Percentiles rank a stretch among this genome's conserved stretches.
phyloP scores from a whole-genome alignment of 2,113 vertebrate genomes.

The Vidua chalybeata region DNA sequence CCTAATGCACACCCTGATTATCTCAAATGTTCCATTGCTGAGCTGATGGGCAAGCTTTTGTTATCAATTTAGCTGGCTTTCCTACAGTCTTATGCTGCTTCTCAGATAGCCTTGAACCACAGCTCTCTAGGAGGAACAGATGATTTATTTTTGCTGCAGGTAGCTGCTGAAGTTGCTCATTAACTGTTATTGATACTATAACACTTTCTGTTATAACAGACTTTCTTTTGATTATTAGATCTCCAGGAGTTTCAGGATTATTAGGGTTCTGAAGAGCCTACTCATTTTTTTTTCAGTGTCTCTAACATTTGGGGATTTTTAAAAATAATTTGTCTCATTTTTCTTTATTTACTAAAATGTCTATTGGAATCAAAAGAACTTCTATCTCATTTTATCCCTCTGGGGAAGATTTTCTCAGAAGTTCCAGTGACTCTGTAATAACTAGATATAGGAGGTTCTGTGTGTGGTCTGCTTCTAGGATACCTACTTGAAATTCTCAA shows the following conservation, averaged over 20 bases:
- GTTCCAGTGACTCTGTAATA: neutral
- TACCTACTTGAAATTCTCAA: neutral
- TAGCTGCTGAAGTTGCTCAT: conserved; percentile 22
- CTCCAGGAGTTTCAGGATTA: neutral
- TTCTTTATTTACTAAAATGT: conserved; percentile 35
- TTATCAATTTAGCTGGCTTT: neutral
- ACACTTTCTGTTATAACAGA: neutral
- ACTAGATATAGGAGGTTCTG: neutral
- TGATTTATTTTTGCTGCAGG: conserved; percentile 9
- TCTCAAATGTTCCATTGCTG: neutral
- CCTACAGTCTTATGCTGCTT: neutral
- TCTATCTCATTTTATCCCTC: neutral
- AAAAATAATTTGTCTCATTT: conserved; percentile 2
- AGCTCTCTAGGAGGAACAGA: neutral
- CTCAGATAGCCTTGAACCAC: neutral
- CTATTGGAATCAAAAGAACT: neutral
- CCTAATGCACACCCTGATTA: neutral
- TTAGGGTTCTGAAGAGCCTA: neutral
- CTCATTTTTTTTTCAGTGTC: neutral
- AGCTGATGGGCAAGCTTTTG: neutral
- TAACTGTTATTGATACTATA: neutral
- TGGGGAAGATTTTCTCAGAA: neutral
- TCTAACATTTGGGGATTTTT: neutral
- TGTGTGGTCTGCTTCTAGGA: neutral
- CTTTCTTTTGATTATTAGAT: conserved; percentile 10